Evolutionary conservation across 2,888 invertebrate genomes (phyloP), one percentile per base, ranked within the genome.

Genomic region (Stenolophus ochropezus): DNA sequence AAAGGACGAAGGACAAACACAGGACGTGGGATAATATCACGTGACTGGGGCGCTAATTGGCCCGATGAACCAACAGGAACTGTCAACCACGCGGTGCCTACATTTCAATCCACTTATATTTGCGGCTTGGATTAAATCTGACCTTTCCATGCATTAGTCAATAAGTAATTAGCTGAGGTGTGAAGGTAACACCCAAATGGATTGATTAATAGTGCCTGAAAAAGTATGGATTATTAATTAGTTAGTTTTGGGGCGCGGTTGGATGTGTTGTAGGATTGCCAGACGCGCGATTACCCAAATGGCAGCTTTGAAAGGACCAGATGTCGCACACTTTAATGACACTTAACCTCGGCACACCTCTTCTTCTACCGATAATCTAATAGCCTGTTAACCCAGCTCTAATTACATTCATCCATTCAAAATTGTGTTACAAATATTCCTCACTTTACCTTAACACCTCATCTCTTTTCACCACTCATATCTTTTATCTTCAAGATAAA

Each of bases 281-380:
- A 61, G 6, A 18, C 42, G 8, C 16, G 53, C 56, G 56, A 76
- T 74, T 74, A 76, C 6, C 16, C 25, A 76, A 56, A 76, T 56
- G 76, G 53, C 56, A 51, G 18, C 56, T 20, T 20, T 27, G 20
- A 76, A 76, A 56, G 76, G 53, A 25, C 76, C 76, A 76, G 76
- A 76, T 76, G 76, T 76, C 51, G 53, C 56, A 25, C 56, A 56
- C 23, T 76, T 25, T 76, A 76, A 76, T 76, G 76, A 33, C 25
- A 76, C 76, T 76, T 76, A 33, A 76, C 58, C 53, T 25, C 56
- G 42, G 56, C 56, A 76, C 56, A 56, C 42, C 76, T 56, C 20
- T 53, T 58, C 14, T 25, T 76, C 27, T n/a, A 18, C 33, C 56
- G 74, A 16, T 61, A 14, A 49, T 8, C n/a, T 49, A 56, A 56